A percentile compares a stretch with the other conserved stretches of the same genome.
Conservation (phyloP, 1,140 invertebrate species). For the Drosophila ambigua region DNA sequence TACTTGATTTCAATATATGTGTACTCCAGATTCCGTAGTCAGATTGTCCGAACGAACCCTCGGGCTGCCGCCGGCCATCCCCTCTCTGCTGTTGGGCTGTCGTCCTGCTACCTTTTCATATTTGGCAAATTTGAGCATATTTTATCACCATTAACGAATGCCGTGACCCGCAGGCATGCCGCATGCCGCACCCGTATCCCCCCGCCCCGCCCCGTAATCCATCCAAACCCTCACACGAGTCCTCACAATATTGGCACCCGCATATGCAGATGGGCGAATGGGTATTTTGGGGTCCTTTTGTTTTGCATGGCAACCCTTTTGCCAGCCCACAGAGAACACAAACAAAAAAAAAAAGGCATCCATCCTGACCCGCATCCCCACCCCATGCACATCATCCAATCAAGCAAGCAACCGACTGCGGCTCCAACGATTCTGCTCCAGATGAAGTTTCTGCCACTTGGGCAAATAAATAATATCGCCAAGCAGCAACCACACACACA, state of each 20-base stretch:
- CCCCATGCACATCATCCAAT: conserved; percentile 51
- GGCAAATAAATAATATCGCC: conserved; percentile 75
- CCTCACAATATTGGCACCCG: conserved; percentile 66
- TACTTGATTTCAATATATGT: conserved; percentile 61
- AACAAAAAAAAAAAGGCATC: background rate
- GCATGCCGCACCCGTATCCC: conserved; percentile 21
- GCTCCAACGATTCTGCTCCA: conserved; percentile 2
- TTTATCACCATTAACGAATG: conserved; percentile 78
- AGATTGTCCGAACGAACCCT: conserved; percentile 49
- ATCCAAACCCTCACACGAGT: conserved; percentile 27
- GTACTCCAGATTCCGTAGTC: conserved; percentile 16
- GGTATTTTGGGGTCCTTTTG: conserved; percentile 14
- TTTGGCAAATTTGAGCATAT: conserved; percentile 83
- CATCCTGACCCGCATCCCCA: background rate
- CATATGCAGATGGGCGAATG: conserved; percentile 26
- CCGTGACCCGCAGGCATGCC: conserved; percentile 66
- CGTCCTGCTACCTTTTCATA: conserved; percentile 75
- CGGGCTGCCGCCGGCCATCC: conserved; percentile 41
- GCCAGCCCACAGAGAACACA: conserved; percentile 10
- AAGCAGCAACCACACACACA: conserved; percentile 28
- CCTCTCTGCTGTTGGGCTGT: conserved; percentile 5
- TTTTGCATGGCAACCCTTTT: conserved; percentile 51
- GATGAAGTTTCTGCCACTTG: conserved; percentile 53
- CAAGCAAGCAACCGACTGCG: conserved; percentile 31
- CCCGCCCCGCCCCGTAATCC: background rate